Evolutionary conservation across 2,888 invertebrate species (phyloP), one percentile per base, ranked within the genome.

Genomic region (Troilus luridus): DNA sequence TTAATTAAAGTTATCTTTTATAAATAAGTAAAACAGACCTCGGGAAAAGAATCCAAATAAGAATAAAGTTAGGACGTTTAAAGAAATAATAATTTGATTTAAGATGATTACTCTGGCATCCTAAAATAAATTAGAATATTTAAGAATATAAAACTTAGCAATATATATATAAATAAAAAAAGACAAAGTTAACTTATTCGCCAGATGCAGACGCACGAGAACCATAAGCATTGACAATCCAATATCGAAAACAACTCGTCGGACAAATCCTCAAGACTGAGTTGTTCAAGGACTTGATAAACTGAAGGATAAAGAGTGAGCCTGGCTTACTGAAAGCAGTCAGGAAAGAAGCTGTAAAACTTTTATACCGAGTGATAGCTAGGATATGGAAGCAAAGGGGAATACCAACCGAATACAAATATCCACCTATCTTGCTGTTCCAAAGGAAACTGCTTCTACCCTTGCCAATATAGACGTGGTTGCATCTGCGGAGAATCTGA

Each of bases 351-450:
- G 72, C 72, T 27, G 41, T 77, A 77, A 77, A 77, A 77, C 27
- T 77, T 77, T 77, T 77, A 77, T 77, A 77, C 72, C 72, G 41
- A 27, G 72, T 77, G 72, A 77, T 77, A 77, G 72, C 21, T 77
- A 41, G 27, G 72, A 77, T 77, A 77, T 77, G 27, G 72, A 27
- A 77, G 27, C 27, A 5, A 8, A 17, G 8, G 41, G 41, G 72
- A 77, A 77, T 77, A 77, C 72, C 72, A 41, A 41, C 72, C 17
- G 72, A 77, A 77, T 77, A 77, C 72, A 77, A 77, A 77, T 77
- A 27, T 27, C 2, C 17, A 27, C 6, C 41, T 77, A 41, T 77
- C 72, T 27, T 8, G 17, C 24, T 17, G 41, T 77, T 77, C 72
- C 14, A 8, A 17, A 17, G 24, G 19, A 41, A 41, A 77, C 27